Evolutionary conservation across 1,140 invertebrate species (phyloP).

Genomic region (Tetragonula clypearis): DNA sequence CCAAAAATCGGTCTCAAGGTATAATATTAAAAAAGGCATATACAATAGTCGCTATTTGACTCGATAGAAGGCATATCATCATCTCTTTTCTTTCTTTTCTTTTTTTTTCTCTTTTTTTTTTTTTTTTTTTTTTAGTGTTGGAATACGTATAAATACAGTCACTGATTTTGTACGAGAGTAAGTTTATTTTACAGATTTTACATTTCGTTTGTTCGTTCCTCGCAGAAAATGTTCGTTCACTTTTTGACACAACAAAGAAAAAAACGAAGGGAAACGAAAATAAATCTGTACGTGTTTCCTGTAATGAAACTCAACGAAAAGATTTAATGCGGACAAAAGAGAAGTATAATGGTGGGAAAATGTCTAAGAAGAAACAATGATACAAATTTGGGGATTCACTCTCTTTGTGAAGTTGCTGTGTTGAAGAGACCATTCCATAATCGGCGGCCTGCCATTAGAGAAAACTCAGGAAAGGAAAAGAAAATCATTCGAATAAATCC

Average conservation of each 20-base stretch:
- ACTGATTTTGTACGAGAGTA: conserved; percentile 54
- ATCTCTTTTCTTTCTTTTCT: background rate
- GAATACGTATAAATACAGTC: conserved; percentile 38
- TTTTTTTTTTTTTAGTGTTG: conserved; percentile 7
- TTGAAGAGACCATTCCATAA: background rate
- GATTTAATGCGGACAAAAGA: background rate
- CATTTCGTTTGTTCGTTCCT: conserved; percentile 38
- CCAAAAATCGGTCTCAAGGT: background rate
- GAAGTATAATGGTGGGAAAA: background rate
- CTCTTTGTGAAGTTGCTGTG: background rate
- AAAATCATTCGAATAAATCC: conserved; percentile 66
- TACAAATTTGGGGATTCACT: conserved; percentile 50
- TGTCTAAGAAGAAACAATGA: background rate
- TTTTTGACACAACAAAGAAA: background rate
- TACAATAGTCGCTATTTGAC: conserved; percentile 48
- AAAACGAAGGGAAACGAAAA: conserved; percentile 7
- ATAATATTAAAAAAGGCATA: conserved; percentile 30
- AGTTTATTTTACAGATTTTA: conserved; percentile 53
- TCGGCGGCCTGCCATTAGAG: background rate
- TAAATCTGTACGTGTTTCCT: background rate
- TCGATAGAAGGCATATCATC: conserved; percentile 44
- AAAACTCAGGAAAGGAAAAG: conserved; percentile 48
- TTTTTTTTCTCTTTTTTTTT: too few species aligned
- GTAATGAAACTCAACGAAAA: conserved; percentile 2
- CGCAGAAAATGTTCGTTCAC: background rate